A percentile compares a stretch with the other conserved stretches of the same genome.
Conservation (phyloP, 2,888 invertebrate species). For the Eupsilia transversa region DNA sequence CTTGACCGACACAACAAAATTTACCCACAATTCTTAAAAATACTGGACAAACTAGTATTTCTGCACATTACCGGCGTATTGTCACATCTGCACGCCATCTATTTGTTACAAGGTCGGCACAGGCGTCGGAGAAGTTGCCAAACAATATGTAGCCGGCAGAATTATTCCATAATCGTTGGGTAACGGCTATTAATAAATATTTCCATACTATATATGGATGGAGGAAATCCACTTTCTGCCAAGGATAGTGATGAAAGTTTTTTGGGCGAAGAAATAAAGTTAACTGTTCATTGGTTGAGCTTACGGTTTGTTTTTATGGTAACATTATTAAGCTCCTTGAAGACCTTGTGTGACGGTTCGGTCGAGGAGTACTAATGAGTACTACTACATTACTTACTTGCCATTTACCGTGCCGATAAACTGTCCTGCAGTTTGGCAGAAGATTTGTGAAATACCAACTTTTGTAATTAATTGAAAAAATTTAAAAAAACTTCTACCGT, state of each 20-base stretch:
- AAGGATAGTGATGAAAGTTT: slow-evolving; percentile 19
- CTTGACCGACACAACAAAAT: slow-evolving; percentile 32
- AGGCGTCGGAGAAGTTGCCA: slow-evolving; percentile 58
- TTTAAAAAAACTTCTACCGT: too few species aligned
- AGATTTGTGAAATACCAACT: too few species aligned
- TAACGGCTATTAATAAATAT: slow-evolving; percentile 54
- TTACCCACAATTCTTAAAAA: slow-evolving; percentile 14
- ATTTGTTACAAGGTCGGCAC: slow-evolving; percentile 64
- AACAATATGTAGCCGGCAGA: slow-evolving; percentile 57
- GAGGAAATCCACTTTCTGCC: slow-evolving; percentile 43
- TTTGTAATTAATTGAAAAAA: too few species aligned
- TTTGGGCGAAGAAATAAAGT: background rate
- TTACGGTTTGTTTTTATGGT: background rate
- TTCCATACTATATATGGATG: slow-evolving; percentile 27
- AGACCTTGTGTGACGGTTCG: background rate
- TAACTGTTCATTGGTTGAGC: background rate
- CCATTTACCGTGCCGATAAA: too few species aligned
- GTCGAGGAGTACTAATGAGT: background rate
- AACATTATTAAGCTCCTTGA: background rate
- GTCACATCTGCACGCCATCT: slow-evolving; percentile 66
- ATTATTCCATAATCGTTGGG: slow-evolving; percentile 61
- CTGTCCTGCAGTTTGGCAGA: too few species aligned
- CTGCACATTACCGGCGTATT: slow-evolving; percentile 43
- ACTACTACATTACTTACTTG: background rate
- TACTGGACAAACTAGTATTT: slow-evolving; percentile 48